These are phyloP conservation scores for Ctenopoma kingsleyae DNA, from an alignment of 2,797 vertebrate genomes.

Conservation along the genomic window DNA sequence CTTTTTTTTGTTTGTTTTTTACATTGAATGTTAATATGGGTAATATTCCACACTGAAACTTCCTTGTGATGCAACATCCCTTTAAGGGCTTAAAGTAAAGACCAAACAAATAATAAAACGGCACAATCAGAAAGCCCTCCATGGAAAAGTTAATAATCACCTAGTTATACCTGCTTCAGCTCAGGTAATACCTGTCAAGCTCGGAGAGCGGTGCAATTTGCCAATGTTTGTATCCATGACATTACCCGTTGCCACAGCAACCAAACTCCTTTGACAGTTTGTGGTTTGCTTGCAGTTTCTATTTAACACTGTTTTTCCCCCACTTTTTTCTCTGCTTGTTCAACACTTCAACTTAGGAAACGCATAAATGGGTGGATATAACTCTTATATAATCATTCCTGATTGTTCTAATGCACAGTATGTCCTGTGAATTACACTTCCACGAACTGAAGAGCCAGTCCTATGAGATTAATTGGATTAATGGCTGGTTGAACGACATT, in stretches of 20 bases:
- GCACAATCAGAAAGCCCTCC: constrained; percentile 23
- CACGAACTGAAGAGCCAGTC: neutral
- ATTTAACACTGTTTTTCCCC: neutral
- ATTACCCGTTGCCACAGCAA: constrained; percentile 47
- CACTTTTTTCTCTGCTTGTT: constrained; percentile 3
- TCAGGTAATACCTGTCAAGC: constrained; percentile 56
- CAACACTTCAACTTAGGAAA: constrained; percentile 21
- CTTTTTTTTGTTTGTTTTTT: constrained; percentile 24
- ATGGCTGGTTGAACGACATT: neutral
- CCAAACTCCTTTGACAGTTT: constrained; percentile 34
- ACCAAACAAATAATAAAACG: constrained; percentile 24
- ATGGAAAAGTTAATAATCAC: constrained; percentile 63
- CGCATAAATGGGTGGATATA: constrained; percentile 1
- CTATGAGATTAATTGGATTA: no score
- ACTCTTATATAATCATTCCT: constrained; percentile 16
- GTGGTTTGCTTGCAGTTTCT: constrained; percentile 31
- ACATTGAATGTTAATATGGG: constrained; percentile 37
- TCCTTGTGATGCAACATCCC: constrained; percentile 29
- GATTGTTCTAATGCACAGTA: neutral
- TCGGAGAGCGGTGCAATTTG: constrained; percentile 26
- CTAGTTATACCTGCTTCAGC: constrained; percentile 34
- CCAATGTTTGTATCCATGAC: constrained; percentile 68
- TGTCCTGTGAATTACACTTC: neutral
- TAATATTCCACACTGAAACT: constrained; percentile 21
- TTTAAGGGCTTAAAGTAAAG: neutral